Evolutionary conservation across 2,113 vertebrate genomes (phyloP), one percentile per base, ranked within the genome.

Genomic region (Ailuropoda melanoleuca): DNA sequence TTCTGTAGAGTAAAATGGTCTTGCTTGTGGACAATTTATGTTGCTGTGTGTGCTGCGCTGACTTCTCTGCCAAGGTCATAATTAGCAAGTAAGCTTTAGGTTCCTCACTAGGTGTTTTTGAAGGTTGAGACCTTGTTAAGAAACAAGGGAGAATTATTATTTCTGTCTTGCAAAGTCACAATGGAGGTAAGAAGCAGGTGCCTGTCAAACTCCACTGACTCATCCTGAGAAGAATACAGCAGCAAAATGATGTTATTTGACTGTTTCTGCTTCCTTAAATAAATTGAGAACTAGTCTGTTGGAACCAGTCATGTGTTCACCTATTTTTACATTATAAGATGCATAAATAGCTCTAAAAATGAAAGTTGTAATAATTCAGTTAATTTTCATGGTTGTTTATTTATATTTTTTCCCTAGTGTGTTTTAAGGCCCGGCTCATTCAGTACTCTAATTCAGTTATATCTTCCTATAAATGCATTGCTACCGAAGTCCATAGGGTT

Each of bases 261-360:
- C 1, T 87, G 23, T 91, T 92, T 91, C 55, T 78, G 66, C 78
- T 93, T 13, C 75, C 93, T 96, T 83, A 84, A 81, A 53, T 90
- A 68, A 97, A 87, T 66, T 34, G 48, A 78, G 37, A 34, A 31
- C 48, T 37, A 66, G 50, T 83, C n/a, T 48, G 9, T 62, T 37
- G 82, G 66, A 95, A 56, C 55, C 8, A 93, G 8, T 89, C 13
- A 37, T n/a, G 11, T 29, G 7, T 84, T 56, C 80, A 15, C n/a
- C 62, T 95, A 46, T 29, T 94, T 91, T 87, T 89, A 4, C 93
- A 37, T 92, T 93, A n/a, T 78, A 92, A 96, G 93, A 77, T 96
- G 31, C 5, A 21, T 43, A 48, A 83, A 37, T 75, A 74, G 37
- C 66, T 89, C 72, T 83, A 46, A 62, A 88, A 92, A 50, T 62